Evolutionary conservation across 2,888 invertebrate species (phyloP).

Genomic region (Elegia similella): DNA sequence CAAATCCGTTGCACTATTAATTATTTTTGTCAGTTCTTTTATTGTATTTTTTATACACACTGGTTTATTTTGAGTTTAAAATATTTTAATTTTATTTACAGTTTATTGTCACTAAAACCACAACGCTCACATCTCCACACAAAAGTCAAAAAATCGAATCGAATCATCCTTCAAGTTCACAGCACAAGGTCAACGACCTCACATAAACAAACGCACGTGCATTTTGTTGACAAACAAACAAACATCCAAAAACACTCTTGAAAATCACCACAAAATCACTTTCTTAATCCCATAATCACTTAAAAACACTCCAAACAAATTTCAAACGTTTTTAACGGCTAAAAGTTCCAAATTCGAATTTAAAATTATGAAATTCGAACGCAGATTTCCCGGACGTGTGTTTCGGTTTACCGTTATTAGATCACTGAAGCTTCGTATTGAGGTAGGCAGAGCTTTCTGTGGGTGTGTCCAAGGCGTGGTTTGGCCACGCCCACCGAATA

Average conservation of each 20-base stretch:
- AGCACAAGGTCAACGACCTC: conserved; percentile 30
- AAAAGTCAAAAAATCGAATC: conserved; percentile 2
- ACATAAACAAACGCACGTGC: conserved; percentile 37
- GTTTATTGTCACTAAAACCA: background rate
- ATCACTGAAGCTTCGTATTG: conserved; percentile 21
- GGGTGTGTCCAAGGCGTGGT: conserved; percentile 28
- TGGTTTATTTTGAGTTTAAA: background rate
- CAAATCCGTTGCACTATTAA: too few species aligned
- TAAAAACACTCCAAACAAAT: conserved; percentile 12
- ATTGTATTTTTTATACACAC: too few species aligned
- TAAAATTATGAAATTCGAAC: background rate
- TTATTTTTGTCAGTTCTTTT: too few species aligned
- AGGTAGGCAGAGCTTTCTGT: conserved; percentile 21
- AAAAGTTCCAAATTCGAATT: background rate
- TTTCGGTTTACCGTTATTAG: conserved; percentile 2
- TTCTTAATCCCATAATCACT: background rate
- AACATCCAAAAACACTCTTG: conserved; percentile 21
- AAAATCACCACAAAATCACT: background rate
- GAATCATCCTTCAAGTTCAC: conserved; percentile 17
- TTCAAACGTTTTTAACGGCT: background rate
- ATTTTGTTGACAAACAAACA: conserved; percentile 50
- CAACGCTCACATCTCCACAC: background rate
- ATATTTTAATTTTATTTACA: background rate
- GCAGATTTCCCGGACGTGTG: background rate
- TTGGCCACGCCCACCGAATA: conserved; percentile 24